Conservation (phyloP, 2,797 vertebrate genomes). For the Sus cebifrons region DNA sequence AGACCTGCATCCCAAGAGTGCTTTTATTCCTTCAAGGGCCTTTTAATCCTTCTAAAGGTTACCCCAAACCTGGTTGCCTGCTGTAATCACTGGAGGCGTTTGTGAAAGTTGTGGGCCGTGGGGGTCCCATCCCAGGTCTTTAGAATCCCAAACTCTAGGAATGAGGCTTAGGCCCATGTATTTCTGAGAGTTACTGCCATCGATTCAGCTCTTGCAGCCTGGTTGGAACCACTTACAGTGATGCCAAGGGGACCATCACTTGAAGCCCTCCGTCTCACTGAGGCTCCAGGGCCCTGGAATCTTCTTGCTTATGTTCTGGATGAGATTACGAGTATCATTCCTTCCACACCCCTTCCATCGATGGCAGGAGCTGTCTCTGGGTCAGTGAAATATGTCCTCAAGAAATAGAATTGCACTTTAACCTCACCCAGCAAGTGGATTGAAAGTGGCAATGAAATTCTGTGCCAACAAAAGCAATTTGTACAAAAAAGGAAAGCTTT, state of each 20-base stretch:
- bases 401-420: background rate
- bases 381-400: background rate
- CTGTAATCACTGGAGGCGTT: background rate
- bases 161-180: background rate
- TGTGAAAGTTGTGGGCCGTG: background rate
- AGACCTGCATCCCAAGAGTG: background rate
- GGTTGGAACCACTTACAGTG: background rate
- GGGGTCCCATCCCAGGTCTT: background rate
- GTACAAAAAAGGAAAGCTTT: background rate
- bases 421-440: background rate
- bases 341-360: background rate
- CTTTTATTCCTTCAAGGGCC: background rate
- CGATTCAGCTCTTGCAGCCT: background rate
- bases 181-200: background rate
- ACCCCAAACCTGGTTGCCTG: background rate
- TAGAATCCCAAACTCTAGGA: background rate
- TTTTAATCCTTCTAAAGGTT: background rate
- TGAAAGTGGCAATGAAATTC: constrained; percentile 19
- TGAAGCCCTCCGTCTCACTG: background rate
- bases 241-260: background rate
- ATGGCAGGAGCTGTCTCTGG: background rate
- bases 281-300: background rate
- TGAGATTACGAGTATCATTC: background rate
- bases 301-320: background rate
- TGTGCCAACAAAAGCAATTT: background rate